Evolutionary conservation across 2,113 vertebrate species (phyloP).

Genomic region (Vombatus ursinus): DNA sequence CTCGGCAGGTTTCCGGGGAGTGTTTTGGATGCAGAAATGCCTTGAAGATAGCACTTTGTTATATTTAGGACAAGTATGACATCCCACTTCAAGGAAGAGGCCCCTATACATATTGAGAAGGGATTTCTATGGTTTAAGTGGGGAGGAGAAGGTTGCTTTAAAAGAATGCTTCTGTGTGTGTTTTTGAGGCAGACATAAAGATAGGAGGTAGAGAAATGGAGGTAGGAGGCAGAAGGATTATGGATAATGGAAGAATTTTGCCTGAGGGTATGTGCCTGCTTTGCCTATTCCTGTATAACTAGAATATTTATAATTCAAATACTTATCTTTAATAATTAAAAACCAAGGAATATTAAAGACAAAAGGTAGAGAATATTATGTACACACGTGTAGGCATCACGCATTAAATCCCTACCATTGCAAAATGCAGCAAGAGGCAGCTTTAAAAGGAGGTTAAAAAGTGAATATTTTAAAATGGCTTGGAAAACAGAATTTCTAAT

Average conservation of each 20-base stretch:
- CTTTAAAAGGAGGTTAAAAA: conserved; percentile 89
- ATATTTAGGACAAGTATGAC: conserved; percentile 99
- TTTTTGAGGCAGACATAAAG: conserved; percentile 96
- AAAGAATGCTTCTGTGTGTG: conserved; percentile 94
- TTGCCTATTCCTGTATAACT: conserved; percentile 99
- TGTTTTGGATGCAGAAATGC: conserved; percentile 97
- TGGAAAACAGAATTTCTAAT: conserved; percentile 88
- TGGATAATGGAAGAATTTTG: conserved; percentile 99
- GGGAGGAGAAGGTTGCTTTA: conserved; percentile 94
- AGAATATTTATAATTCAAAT: conserved; percentile 99
- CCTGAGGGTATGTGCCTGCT: conserved; percentile 98
- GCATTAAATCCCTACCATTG: conserved; percentile 90
- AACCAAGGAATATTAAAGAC: conserved; percentile 97
- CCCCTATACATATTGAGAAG: conserved; percentile 96
- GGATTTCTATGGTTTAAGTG: conserved; percentile 93
- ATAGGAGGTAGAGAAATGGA: conserved; percentile 96
- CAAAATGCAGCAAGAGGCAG: conserved; percentile 87
- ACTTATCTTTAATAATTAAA: conserved; percentile 99
- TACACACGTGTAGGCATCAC: conserved; percentile 89
- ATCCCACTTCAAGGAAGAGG: conserved; percentile 98
- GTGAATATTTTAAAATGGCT: conserved; percentile 86
- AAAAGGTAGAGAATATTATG: conserved; percentile 94
- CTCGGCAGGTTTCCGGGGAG: conserved; percentile 96
- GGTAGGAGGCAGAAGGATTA: conserved; percentile 99
- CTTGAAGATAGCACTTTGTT: conserved; percentile 99